Evolutionary conservation across 35 echinoderm and acorn worm genomes (phyloP), one percentile per base, ranked within the genome.

Genomic region (Chiridota heheva): DNA sequence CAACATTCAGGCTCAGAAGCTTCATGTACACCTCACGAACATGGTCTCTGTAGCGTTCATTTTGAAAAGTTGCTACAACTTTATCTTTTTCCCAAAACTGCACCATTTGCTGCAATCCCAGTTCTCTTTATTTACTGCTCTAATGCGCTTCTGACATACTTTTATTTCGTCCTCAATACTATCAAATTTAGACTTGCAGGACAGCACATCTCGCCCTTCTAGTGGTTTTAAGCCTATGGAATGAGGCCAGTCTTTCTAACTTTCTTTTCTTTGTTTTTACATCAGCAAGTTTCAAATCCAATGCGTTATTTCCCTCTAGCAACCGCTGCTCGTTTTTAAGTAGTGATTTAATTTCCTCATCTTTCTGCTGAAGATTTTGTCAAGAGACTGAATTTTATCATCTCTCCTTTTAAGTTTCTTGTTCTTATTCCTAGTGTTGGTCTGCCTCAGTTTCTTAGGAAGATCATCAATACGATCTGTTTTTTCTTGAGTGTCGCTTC

Each of bases 11-110:
- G 20, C 58, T 60, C 22, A 60, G 58, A 6, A 60, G 32, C 32
- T 60, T 60, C 58, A 60, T 20, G 58, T 60, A 60, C 58, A 60
- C 58, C 58, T 60, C 58, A 60, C 58, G 58, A n/a, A n/a, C n/a
- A n/a, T n/a, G n/a, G n/a, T n/a, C n/a, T n/a, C n/a, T 60, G 32
- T 60, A 60, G n/a, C 58, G 22, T 20, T 30, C 58, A 4, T 20
- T 20, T 6, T 20, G 58, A 60, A 60, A 60, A 26, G 58, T 60
- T 60, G 58, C 32, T 6, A 60, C 20, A 60, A 20, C 4, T 4
- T 20, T 20, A 60, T 5, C 58, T 6, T 60, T 30, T 6, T 30
- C 18, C 4, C 22, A 20, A 60, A 60, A 60, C 32, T 60, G 58
- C 20, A 60, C 58, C 58, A 60, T 20, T 60, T 4, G 3, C 18